Evolutionary conservation across 2,888 invertebrate species (phyloP), one percentile per base, ranked within the genome.

Genomic region (Chironomus tentans): DNA sequence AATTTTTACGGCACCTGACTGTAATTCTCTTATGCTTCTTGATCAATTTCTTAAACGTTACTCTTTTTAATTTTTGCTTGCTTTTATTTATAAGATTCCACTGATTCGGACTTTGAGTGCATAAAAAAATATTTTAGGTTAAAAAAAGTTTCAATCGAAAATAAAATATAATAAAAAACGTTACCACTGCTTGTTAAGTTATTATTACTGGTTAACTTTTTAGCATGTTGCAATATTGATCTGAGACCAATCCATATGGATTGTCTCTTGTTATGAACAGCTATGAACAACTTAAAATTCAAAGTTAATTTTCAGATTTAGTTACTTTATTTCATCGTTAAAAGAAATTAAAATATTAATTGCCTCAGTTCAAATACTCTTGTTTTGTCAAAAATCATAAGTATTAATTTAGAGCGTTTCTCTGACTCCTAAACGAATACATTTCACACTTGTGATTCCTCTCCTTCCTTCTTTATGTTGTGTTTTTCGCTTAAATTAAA

Each of bases 111-210:
- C n/a, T n/a, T n/a, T 61, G 24, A 72, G 50, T 28, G 38, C 24
- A 72, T 68, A 71, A 28, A 74, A 74, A 68, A 22, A 18, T 22
- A 65, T 62, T 62, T 21, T 62, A 18, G 18, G 62, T 18, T 6
- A 18, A 62, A 62, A 22, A 62, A 50, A 62, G 18, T 62, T 12
- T 18, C 2, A 62, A 62, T 7, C 15, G 61, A n/a, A 72, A 24
- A 72, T 61, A 65, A 15, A 74, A 28, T 48, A 21, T 21, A 48
- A 46, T 47, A 61, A 48, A 73, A 73, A 73, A 73, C 18, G 47
- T 74, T 61, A 74, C 74, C 24, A 74, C 74, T 74, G 24, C 68
- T 74, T 74, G 74, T 28, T 74, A 68, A 68, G 65, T 74, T 74
- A 68, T 72, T 70, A 70, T 72, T 72, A 62, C 46, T 62, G 72